Evolutionary conservation across 2,113 vertebrate genomes (phyloP).

Genomic region (Brachyistius frenatus): DNA sequence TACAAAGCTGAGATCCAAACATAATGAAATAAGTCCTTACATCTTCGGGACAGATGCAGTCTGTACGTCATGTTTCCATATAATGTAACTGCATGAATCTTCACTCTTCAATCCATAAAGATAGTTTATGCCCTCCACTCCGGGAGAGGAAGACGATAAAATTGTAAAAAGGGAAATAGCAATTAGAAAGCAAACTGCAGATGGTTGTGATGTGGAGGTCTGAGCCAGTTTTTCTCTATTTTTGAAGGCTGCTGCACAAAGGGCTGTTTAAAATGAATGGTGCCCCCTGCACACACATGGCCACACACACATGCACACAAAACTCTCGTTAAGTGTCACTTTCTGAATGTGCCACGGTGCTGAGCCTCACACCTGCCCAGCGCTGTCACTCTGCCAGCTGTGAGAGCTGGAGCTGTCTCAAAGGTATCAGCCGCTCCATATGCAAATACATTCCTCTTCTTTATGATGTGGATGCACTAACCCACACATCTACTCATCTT

Average conservation of each 20-base stretch:
- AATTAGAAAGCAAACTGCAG: constrained; percentile 47
- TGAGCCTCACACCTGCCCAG: constrained; percentile 68
- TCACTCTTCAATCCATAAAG: constrained; percentile 13
- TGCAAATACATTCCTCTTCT: constrained; percentile 71
- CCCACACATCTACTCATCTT: constrained; percentile 30
- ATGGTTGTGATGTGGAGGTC: constrained; percentile 41
- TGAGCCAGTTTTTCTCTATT: constrained; percentile 49
- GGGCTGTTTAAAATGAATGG: constrained; percentile 61
- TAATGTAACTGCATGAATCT: background rate
- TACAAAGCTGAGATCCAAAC: constrained; percentile 3
- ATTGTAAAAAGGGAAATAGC: constrained; percentile 2
- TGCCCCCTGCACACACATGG: constrained; percentile 8
- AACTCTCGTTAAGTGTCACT: constrained; percentile 63
- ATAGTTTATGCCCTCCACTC: constrained; percentile 16
- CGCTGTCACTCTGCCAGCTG: constrained; percentile 74
- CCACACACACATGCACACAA: background rate
- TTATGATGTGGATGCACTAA: constrained; percentile 53
- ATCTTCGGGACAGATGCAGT: background rate
- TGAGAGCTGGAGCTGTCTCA: constrained; percentile 51
- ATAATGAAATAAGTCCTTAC: constrained; percentile 11
- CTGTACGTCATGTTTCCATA: background rate
- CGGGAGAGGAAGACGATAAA: constrained; percentile 11
- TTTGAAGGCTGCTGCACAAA: constrained; percentile 62
- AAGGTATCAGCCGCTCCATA: constrained; percentile 59
- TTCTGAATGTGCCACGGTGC: constrained; percentile 47